Evolutionary conservation across 1,140 invertebrate genomes (phyloP).

Genomic region (Propsilocerus akamusi): DNA sequence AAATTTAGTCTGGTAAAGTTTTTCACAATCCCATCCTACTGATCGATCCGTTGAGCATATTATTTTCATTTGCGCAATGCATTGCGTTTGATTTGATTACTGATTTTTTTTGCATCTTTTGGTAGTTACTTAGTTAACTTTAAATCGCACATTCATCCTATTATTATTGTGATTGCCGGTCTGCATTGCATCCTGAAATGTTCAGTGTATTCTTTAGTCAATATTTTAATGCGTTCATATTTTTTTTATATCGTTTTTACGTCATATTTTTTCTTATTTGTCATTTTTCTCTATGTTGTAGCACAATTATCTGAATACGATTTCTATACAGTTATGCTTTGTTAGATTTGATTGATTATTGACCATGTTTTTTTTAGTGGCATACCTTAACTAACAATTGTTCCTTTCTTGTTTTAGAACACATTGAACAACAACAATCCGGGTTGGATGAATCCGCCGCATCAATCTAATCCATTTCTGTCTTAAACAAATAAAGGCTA

Average conservation of each 20-base stretch:
- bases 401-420: neutral
- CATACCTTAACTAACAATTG: neutral
- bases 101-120: neutral
- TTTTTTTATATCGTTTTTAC: neutral
- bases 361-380: neutral
- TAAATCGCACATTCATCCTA: too few relatives aligned
- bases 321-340: neutral
- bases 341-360: neutral
- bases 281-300: neutral
- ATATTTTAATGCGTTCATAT: neutral
- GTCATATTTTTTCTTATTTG: neutral
- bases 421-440: neutral
- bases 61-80: neutral
- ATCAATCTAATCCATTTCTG: conserved; percentile 7
- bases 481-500: neutral
- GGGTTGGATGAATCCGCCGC: conserved; percentile 6
- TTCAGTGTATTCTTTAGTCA: too few relatives aligned
- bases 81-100: neutral
- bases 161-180: too few relatives aligned
- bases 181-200: too few relatives aligned
- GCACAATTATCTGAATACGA: neutral
- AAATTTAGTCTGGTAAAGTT: neutral
- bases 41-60: neutral
- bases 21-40: neutral
- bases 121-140: neutral